Evolutionary conservation across 2,113 vertebrate genomes (phyloP), one percentile per base, ranked within the genome.

Genomic region (Phrynocephalus versicolor): DNA sequence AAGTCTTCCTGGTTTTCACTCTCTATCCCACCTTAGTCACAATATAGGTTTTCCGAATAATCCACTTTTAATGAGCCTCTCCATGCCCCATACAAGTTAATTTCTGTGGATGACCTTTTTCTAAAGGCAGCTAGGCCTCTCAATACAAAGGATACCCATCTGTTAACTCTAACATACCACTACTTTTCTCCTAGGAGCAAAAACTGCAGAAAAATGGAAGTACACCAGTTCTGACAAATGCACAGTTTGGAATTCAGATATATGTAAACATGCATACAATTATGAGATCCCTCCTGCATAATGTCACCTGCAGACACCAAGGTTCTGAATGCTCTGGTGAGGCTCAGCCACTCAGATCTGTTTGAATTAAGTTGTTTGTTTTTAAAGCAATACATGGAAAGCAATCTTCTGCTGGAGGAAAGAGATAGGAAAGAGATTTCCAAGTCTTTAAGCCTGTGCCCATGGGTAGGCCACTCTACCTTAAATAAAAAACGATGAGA

Each of bases 241-340:
- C 88, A 81, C 91, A 92, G 86, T 90, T 86, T 82, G 84, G 88
- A 89, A 95, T 94, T 92, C 89, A 94, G 92, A 94, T 93, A 70
- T 94, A 92, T 91, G 92, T 94, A 95, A 93, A 93, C 94, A 92
- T 0, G 76, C 87, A 84, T 88, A 78, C 88, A 94, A 94, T 94
- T 92, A 94, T 92, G 91, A 70, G 2, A 45, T 79, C 82, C 87
- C 81, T 93, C 83, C 83, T 88, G 91, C 85, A 93, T 91, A 93
- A 92, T 91, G 85, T 69, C 0, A 0, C 91, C 87, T 91, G 0
- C 83, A 92, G 83, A 84, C 69, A 0, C 89, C 88, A 82, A 89
- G 21, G 18, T 78, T 93, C 86, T 5, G 88, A 88, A 83, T 0
- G 0, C 82, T 88, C 84, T n/a, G 71, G 78, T 0, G 0, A 84